These are phyloP conservation scores for Poecile atricapillus DNA, from an alignment of 2,113 vertebrate genomes.

Conservation along the genomic window DNA sequence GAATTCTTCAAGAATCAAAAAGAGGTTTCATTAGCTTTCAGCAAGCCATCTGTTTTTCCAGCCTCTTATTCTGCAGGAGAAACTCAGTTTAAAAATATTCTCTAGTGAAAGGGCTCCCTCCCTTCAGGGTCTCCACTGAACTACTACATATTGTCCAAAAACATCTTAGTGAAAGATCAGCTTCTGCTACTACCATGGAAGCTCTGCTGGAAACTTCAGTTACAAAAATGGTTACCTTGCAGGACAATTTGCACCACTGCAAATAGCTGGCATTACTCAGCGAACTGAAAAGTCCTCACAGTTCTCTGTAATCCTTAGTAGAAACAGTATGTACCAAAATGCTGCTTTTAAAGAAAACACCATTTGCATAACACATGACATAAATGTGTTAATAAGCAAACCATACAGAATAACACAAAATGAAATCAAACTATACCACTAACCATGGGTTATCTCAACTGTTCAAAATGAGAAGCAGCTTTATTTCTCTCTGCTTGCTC, in stretches of 20 bases:
- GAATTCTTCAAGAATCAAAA: conserved; percentile 78
- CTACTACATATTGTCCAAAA: not conserved
- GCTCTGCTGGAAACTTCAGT: not conserved
- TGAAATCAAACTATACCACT: not conserved
- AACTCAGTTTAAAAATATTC: not conserved
- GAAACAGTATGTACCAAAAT: not conserved
- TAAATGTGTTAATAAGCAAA: not conserved
- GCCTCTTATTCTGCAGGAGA: not conserved
- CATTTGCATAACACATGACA: not conserved
- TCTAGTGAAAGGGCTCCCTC: not conserved
- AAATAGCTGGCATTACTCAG: not conserved
- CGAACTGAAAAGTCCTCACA: not conserved
- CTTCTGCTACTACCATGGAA: not conserved
- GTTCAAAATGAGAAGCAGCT: not conserved
- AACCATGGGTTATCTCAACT: not conserved
- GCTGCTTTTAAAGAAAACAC: not conserved
- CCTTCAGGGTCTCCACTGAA: not conserved
- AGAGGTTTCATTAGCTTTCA: conserved; percentile 7
- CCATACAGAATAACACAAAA: not conserved
- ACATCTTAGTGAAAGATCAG: not conserved
- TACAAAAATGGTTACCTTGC: not conserved
- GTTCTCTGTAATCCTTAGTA: not conserved
- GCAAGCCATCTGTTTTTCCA: not conserved
- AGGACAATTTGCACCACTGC: not conserved
- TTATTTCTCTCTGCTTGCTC: not conserved